These are phyloP conservation scores for Atrichornis clamosus DNA, from an alignment of 2,113 vertebrate species.

Conservation along the genomic window DNA sequence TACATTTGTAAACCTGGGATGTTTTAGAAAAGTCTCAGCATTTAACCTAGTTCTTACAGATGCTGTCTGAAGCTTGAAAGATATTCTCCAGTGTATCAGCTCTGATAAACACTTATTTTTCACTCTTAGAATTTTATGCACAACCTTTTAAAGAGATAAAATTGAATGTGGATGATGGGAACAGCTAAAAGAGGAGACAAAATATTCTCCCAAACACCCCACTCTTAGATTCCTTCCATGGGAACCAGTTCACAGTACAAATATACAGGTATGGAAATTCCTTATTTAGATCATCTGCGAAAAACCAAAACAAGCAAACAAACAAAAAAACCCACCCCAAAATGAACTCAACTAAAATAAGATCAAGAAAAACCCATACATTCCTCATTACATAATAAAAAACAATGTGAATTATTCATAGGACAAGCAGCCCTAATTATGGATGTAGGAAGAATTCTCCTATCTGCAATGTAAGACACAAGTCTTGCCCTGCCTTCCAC, in stretches of 20 bases:
- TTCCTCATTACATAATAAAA: background rate
- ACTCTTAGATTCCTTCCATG: background rate
- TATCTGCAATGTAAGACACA: background rate
- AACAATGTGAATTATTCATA: background rate
- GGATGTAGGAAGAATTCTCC: background rate
- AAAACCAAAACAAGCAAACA: background rate
- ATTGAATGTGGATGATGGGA: background rate
- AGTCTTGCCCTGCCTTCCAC: background rate
- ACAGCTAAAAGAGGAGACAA: background rate
- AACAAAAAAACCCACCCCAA: background rate
- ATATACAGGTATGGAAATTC: background rate
- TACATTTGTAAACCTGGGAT: background rate
- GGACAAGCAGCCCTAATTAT: background rate
- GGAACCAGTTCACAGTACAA: background rate
- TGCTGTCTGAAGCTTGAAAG: background rate
- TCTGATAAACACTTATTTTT: background rate
- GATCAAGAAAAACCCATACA: background rate
- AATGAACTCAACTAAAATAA: background rate
- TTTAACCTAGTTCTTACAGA: background rate
- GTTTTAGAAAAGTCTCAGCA: background rate
- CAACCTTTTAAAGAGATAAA: background rate
- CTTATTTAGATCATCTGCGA: background rate
- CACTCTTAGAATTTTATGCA: background rate
- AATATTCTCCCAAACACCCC: background rate
- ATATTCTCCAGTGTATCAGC: background rate